phyloP scores from a whole-genome alignment of 2,797 vertebrate species.

The Poliocrania exsul region DNA sequence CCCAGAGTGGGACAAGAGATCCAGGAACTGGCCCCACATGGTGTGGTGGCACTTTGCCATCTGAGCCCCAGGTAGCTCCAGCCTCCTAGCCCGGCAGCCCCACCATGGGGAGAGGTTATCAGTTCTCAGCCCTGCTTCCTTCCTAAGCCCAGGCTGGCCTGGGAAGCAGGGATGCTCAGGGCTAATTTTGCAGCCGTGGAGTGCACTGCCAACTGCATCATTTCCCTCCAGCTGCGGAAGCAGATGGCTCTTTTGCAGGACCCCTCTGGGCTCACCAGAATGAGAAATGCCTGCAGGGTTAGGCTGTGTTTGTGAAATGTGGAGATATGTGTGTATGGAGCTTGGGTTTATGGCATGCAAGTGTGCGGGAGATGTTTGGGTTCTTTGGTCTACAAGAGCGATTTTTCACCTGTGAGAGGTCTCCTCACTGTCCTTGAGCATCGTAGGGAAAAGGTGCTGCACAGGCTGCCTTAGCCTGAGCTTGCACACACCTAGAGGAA shows the following conservation, averaged over 20 bases:
- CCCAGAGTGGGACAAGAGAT: background rate
- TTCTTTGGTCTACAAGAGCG: background rate
- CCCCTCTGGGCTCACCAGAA: fast-evolving
- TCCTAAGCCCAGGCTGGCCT: background rate
- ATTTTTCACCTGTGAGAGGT: background rate
- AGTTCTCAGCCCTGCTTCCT: background rate
- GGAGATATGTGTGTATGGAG: background rate
- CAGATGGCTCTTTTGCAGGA: background rate
- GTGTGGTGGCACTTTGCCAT: background rate
- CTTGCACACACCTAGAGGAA: fast-evolving
- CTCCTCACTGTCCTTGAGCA: background rate
- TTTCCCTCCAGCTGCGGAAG: conserved; percentile 5
- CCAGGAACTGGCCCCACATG: fast-evolving
- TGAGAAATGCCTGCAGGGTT: background rate
- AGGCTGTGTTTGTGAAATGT: background rate
- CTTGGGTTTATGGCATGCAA: background rate
- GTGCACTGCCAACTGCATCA: background rate
- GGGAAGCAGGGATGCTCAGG: background rate
- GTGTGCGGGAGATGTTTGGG: fast-evolving
- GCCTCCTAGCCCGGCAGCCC: background rate
- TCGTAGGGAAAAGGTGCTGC: background rate
- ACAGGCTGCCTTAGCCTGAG: background rate
- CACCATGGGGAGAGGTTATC: background rate
- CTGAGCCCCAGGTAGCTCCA: background rate
- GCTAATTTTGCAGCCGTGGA: background rate